Percentiles rank a stretch among this genome's conserved stretches.
These are phyloP conservation scores for Notamacropus eugenii DNA, from an alignment of 2,797 vertebrate species.

Conservation along the genomic window DNA sequence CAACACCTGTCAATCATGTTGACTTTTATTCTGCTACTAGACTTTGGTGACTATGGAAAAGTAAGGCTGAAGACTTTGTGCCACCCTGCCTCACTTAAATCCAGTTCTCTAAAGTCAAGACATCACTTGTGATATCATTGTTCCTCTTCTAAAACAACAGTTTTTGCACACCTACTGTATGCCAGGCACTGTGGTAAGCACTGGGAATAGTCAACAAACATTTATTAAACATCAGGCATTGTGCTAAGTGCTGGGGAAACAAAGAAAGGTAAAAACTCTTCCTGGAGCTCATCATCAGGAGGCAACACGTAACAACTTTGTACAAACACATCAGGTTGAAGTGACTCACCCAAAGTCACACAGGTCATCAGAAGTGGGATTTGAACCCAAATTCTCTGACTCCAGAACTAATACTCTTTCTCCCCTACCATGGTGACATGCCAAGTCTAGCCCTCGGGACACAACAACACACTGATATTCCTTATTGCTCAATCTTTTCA, in stretches of 20 bases:
- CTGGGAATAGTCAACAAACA: too few species aligned
- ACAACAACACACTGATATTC: neutral
- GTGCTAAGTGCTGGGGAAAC: neutral
- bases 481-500: neutral
- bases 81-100: neutral
- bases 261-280: neutral
- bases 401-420: neutral
- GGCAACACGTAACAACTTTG: neutral
- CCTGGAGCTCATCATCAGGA: neutral
- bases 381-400: neutral
- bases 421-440: neutral
- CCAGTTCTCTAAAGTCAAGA: neutral
- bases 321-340: neutral
- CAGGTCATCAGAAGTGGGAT: neutral
- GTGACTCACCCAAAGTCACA: neutral
- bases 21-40: neutral
- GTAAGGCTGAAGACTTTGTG: neutral
- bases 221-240: neutral
- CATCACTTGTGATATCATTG: neutral
- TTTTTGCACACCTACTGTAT: neutral
- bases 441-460: neutral
- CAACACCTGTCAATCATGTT: too few species aligned
- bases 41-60: neutral
- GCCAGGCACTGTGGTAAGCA: too few species aligned
- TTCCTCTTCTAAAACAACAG: neutral